Conservation (phyloP, 2,888 invertebrate genomes). For the Tortrix viridana region DNA sequence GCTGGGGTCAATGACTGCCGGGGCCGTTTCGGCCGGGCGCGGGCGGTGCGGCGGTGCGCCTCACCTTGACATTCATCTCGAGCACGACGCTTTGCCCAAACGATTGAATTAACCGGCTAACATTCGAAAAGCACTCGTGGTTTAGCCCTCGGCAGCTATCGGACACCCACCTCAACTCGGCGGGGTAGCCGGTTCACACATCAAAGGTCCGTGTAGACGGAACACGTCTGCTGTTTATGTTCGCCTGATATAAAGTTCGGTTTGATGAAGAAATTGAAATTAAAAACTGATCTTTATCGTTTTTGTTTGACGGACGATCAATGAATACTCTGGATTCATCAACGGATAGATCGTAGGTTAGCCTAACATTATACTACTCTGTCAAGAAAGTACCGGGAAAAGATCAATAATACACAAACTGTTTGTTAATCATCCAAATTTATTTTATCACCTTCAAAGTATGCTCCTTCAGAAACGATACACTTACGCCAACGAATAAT, state of each 20-base stretch:
- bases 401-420: no score
- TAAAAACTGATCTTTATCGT: conserved; percentile 28
- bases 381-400: no score
- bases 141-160: conserved; percentile 48
- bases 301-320: conserved; percentile 27
- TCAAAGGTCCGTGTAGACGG: conserved; percentile 44
- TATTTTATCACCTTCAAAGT: no score
- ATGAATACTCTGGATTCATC: conserved; percentile 16
- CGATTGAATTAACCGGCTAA: conserved; percentile 73
- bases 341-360: not conserved
- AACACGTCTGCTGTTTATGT: conserved; percentile 48
- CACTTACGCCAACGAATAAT: no score
- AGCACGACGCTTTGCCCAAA: conserved; percentile 75
- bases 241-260: conserved; percentile 50
- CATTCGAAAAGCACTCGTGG: conserved; percentile 55
- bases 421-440: no score
- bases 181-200: conserved; percentile 46
- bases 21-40: conserved; percentile 75
- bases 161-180: conserved; percentile 52
- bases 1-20: conserved; percentile 76
- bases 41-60: conserved; percentile 71
- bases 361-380: no score
- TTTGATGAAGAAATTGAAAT: conserved; percentile 40
- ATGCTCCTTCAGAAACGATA: no score
- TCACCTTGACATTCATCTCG: conserved; percentile 85